Conservation (phyloP, 2,888 invertebrate genomes). For the Cephus runcator region DNA sequence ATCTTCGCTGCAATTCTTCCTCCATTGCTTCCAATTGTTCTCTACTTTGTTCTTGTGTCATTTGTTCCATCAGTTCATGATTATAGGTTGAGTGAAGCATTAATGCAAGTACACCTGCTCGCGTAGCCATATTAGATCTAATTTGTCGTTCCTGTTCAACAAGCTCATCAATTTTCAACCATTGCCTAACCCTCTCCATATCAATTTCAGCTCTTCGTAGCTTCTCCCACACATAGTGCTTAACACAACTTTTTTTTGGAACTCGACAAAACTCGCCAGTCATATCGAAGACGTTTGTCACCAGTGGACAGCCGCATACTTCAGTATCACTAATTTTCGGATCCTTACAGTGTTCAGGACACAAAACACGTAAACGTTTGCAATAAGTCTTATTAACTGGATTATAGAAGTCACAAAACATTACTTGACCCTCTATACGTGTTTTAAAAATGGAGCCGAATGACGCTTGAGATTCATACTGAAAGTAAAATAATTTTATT, state of each 20-base stretch:
- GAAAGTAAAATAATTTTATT: constrained; percentile 28
- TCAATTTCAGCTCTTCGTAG: constrained; percentile 93
- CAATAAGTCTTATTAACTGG: constrained; percentile 91
- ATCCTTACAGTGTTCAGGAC: constrained; percentile 97
- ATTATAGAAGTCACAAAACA: constrained; percentile 98
- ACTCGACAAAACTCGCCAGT: constrained; percentile 89
- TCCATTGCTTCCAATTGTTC: constrained; percentile 68
- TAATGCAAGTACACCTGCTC: constrained; percentile 92
- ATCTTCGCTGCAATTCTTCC: constrained; percentile 63
- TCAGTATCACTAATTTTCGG: constrained; percentile 87
- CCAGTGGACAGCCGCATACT: constrained; percentile 94
- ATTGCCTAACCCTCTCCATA: constrained; percentile 90
- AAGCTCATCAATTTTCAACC: constrained; percentile 93
- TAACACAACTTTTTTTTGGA: constrained; percentile 90
- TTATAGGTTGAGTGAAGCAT: constrained; percentile 98
- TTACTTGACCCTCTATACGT: constrained; percentile 92
- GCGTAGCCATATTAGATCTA: constrained; percentile 76
- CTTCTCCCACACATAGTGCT: constrained; percentile 97
- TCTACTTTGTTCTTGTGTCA: constrained; percentile 69
- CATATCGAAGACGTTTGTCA: constrained; percentile 83
- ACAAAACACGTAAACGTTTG: constrained; percentile 92
- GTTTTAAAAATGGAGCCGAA: constrained; percentile 96
- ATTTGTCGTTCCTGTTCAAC: constrained; percentile 93
- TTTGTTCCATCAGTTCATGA: constrained; percentile 87
- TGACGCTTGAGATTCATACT: constrained; percentile 95